Conservation (phyloP, 2,113 vertebrate genomes). For the Notiomystis cincta region DNA sequence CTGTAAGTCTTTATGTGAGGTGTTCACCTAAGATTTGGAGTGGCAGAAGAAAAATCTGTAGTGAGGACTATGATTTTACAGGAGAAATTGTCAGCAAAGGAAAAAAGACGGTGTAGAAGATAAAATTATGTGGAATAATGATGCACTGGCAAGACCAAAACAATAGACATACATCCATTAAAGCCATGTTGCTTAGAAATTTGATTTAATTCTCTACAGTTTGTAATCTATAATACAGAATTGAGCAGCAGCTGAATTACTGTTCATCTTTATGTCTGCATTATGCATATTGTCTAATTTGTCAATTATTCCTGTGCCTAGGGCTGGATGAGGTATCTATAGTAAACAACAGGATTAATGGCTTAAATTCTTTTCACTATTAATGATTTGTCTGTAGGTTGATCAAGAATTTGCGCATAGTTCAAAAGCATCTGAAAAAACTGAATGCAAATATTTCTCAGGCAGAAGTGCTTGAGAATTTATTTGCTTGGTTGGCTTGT, state of each 20-base stretch:
- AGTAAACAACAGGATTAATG: not conserved
- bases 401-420: not conserved
- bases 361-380: not conserved
- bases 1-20: not conserved
- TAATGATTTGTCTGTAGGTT: not conserved
- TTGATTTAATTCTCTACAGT: not conserved
- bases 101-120: not conserved
- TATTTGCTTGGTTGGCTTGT: not conserved
- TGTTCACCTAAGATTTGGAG: not conserved
- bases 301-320: not conserved
- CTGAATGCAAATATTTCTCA: not conserved
- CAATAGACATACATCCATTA: not conserved
- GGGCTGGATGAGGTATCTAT: not conserved
- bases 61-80: not conserved
- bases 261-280: not conserved
- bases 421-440: not conserved
- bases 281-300: not conserved
- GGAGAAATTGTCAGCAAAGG: not conserved
- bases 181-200: not conserved
- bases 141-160: not conserved
- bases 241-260: not conserved
- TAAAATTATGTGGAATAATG: not conserved
- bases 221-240: not conserved
- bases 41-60: not conserved
- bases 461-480: not conserved